Base-by-base conservation (phyloP, 2,888 invertebrate genomes). In the Rugalucina vietnamica region DNA sequence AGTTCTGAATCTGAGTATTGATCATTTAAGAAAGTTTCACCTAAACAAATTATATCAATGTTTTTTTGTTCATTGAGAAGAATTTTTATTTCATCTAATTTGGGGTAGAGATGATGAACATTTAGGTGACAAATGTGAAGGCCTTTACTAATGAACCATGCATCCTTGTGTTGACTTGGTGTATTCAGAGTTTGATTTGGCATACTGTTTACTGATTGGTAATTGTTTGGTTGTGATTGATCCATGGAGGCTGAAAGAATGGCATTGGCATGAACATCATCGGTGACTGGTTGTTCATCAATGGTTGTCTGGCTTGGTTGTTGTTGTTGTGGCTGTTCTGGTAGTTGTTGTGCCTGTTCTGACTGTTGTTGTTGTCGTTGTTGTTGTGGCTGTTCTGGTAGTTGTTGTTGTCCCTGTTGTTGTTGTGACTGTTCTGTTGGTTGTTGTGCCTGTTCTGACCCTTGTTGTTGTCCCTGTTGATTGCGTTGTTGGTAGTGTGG, bases 21-120 rank as follows among this genome's bases (percentile, higher is more conserved):
- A 27, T 69, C 69, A 69, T 69, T 12, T 21, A 69, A 27, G 21
- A 69, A 69, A 34, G 70, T 70, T 70, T 70, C 70, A 70, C 70
- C 32, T 12, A 70, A 3, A 70, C 34, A 39, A 27, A 34, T 5
- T 14, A n/a, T n/a, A n/a, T 69, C 69, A 34, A 69, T 32, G 24
- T 69, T 36, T n/a, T n/a, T n/a, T 34, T 69, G 69, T 4, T 34
- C 24, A 34, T 69, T 24, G 36, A 32, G 36, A 14, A 69, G 18
- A 10, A 34, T 32, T 36, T 69, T 69, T 10, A 69, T 69, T 36
- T 69, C 69, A 69, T 69, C 69, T 14, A 69, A 36, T 69, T 69
- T 69, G 5, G 69, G 69, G 29, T 69, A 69, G 3, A 69, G 36
- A 27, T 69, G n/a, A n/a, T n/a, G n/a, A n/a, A n/a, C n/a, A n/a